Percentiles rank a stretch among this genome's conserved stretches.
These are phyloP conservation scores for Poeciliopsis presidionis DNA, from an alignment of 2,797 vertebrate species.

Conservation along the genomic window DNA sequence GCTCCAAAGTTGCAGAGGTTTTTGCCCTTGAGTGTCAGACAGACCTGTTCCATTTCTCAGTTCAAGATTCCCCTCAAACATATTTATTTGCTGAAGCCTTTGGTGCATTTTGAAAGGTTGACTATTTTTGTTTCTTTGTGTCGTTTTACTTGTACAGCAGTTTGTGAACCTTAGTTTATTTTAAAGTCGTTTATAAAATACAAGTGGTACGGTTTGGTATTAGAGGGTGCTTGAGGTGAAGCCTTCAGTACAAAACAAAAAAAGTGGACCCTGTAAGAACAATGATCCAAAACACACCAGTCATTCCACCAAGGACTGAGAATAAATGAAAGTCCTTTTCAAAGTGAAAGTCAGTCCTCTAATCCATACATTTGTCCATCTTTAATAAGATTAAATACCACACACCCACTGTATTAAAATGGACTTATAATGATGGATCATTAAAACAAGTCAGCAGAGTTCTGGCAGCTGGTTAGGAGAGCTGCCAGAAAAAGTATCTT, in stretches of 20 bases:
- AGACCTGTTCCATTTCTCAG: no score
- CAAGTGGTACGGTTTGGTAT: neutral
- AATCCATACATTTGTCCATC: neutral
- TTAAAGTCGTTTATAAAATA: neutral
- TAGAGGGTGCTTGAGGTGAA: no score
- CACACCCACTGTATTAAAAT: neutral
- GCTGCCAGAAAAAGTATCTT: neutral
- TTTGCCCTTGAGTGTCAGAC: no score
- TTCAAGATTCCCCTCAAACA: no score
- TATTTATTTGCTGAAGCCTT: no score
- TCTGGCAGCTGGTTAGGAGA: neutral
- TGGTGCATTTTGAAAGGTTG: no score
- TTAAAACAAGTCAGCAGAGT: neutral
- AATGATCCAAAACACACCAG: no score
- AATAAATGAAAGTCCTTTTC: no score
- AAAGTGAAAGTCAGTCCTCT: neutral
- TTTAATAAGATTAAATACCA: neutral
- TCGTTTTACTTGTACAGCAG: neutral
- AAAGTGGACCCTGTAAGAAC: no score
- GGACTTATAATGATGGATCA: neutral
- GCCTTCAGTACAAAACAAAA: no score
- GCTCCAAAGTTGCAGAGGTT: no score
- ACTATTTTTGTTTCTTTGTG: neutral
- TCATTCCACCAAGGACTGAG: no score
- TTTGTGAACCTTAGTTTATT: neutral